phyloP scores from a whole-genome alignment of 37 sponge, comb jelly and placozoan genomes.

The Axinella damicornis region DNA sequence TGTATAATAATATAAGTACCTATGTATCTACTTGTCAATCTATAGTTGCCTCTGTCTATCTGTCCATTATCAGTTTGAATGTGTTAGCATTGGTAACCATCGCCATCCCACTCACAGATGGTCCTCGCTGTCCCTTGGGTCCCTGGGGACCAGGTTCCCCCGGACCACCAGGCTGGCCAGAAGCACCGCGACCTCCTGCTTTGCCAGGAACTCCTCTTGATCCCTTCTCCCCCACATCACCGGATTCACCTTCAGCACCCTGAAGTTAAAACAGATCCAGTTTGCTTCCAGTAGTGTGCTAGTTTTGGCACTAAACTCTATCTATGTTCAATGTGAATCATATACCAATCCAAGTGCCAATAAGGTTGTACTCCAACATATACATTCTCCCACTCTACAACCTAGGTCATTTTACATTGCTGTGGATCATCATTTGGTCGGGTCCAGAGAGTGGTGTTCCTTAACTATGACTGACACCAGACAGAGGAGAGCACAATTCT shows the following conservation, averaged over 20 bases:
- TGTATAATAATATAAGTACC: not conserved
- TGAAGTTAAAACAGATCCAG: not conserved
- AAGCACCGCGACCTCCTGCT: constrained; percentile 48
- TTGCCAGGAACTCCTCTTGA: constrained; percentile 65
- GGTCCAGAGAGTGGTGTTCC: too few species aligned
- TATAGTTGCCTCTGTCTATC: not conserved
- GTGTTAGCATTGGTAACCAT: not conserved
- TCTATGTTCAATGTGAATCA: too few species aligned
- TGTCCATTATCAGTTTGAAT: too few species aligned
- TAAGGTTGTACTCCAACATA: too few species aligned
- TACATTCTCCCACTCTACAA: too few species aligned
- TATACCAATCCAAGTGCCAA: too few species aligned
- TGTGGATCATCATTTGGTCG: too few species aligned
- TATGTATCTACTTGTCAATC: not conserved
- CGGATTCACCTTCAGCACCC: constrained; percentile 54
- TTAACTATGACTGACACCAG: too few species aligned
- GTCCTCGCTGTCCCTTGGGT: constrained; percentile 73
- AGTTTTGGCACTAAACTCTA: too few species aligned
- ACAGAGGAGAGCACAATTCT: too few species aligned
- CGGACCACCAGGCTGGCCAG: constrained; percentile 72
- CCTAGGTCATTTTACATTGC: too few species aligned
- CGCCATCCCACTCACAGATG: constrained; percentile 58
- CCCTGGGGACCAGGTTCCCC: constrained; percentile 65
- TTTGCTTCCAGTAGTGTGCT: not conserved
- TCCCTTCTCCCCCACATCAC: constrained; percentile 66